Percentiles rank a stretch among this genome's conserved stretches.
Conservation (phyloP, 1,140 invertebrate species). For the Drosophila ananassae region DNA sequence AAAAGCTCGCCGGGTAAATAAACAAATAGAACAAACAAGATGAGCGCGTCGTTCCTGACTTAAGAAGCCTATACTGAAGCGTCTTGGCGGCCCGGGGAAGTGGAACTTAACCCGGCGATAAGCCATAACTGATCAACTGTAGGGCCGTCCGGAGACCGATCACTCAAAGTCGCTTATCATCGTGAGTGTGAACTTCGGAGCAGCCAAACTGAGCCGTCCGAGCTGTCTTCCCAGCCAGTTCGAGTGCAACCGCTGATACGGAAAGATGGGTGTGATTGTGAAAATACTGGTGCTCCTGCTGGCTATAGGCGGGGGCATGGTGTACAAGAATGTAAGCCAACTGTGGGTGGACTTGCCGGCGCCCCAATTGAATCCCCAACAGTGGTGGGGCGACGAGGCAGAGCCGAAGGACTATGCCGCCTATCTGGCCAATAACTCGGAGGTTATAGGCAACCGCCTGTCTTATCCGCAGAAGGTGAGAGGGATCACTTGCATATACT, state of each 20-base stretch:
- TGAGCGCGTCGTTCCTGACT: conserved; percentile 2
- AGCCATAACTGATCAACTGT: conserved; percentile 29
- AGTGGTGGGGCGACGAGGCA: conserved; percentile 80
- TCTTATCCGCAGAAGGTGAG: conserved; percentile 62
- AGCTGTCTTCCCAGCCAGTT: conserved; percentile 25
- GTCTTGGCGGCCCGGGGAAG: neutral
- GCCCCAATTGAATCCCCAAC: conserved; percentile 52
- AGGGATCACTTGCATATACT: neutral
- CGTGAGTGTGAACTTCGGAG: conserved; percentile 14
- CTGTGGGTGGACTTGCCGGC: conserved; percentile 49
- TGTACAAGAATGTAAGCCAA: conserved; percentile 58
- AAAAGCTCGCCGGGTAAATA: conserved; percentile 35
- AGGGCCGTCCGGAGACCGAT: conserved; percentile 10
- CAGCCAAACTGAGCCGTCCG: neutral
- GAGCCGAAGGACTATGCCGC: conserved; percentile 65
- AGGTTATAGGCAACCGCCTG: conserved; percentile 62
- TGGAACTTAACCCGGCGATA: conserved; percentile 11
- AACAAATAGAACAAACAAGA: conserved; percentile 20
- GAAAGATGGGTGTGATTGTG: conserved; percentile 15
- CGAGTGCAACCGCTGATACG: conserved; percentile 29
- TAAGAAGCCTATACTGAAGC: conserved; percentile 18
- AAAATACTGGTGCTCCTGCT: conserved; percentile 61
- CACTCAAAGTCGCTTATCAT: conserved; percentile 45
- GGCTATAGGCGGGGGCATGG: conserved; percentile 59
- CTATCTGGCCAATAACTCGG: conserved; percentile 68